Evolutionary conservation across 2,113 vertebrate species (phyloP).

Genomic region (Cisticola juncidis): DNA sequence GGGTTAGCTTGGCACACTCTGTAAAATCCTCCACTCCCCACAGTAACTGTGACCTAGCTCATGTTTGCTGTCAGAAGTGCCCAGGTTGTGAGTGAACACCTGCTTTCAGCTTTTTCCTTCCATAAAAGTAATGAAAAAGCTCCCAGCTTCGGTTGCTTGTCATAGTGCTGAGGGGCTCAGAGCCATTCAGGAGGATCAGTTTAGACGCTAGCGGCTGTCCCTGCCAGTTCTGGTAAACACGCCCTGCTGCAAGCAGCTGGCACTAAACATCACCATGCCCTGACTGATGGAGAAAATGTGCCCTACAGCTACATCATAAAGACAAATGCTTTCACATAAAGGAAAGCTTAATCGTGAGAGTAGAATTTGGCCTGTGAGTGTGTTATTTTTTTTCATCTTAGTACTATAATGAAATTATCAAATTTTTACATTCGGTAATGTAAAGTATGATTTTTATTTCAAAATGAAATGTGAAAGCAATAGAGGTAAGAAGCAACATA

Average conservation of each 20-base stretch:
- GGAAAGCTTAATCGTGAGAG: not conserved
- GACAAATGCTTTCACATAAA: not conserved
- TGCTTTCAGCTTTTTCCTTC: not conserved
- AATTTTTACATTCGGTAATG: constrained; percentile 1
- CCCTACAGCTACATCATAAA: not conserved
- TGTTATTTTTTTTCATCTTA: constrained; percentile 6
- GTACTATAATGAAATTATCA: not conserved
- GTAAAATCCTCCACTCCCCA: not conserved
- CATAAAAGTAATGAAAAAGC: not conserved
- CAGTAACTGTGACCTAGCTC: not conserved
- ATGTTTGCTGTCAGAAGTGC: not conserved
- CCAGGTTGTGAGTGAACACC: not conserved
- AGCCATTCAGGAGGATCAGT: not conserved
- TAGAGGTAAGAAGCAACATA: not conserved
- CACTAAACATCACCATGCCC: constrained; percentile 26
- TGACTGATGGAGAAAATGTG: constrained; percentile 40
- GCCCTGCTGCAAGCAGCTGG: constrained; percentile 40
- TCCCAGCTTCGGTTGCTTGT: not conserved
- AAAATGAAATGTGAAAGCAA: not conserved
- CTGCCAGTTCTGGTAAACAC: constrained; percentile 29
- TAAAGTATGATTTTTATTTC: constrained; percentile 28
- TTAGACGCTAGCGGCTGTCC: not conserved
- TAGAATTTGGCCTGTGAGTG: not conserved
- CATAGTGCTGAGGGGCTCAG: not conserved
- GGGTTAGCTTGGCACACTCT: not conserved